Base-by-base conservation (phyloP, 2,113 vertebrate species). In the Strix aluco region DNA sequence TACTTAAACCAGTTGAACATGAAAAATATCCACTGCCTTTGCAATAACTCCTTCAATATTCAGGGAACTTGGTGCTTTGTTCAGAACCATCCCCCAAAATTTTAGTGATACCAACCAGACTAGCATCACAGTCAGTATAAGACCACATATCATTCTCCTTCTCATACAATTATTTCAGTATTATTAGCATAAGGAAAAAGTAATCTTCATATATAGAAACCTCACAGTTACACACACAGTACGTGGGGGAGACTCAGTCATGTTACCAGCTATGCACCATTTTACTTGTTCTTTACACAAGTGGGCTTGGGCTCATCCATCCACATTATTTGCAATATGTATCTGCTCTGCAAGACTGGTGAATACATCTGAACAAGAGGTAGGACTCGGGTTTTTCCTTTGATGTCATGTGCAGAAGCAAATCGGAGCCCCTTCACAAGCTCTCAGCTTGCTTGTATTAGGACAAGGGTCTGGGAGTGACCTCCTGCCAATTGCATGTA, bases 171-270 rank as follows among this genome's bases (percentile, higher is more conserved):
- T 29, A 3, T 29, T 44, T 55, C 19, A 29, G 8, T 12, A 30
- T 38, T 78, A 22, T 30, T 73, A 38, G 4, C 44, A 30, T 3
- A 47, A 84, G 21, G 4, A 47, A 79, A 79, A 83, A 62, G 1
- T 2, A 44, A 16, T 34, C 14, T 18, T 61, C 20, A 3, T 5
- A 5, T n/a, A 16, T 0, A 44, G 30, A 75, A 79, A 75, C 29
- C 22, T 80, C 30, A 38, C 18, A 40, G n/a, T 44, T 51, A 29
- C 11, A 25, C 10, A 13, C 13, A 40, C 2, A 61, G 4, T 26
- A n/a, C 2, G 2, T 11, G 9, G 9, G 1, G 16, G 5, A 51
- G 10, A 80, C 10, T 63, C 61, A 32, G 9, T 5, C 44, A 10
- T 9, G 10, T 46, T 47, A 38, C 15, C 3, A 25, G 10, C 4